Evolutionary conservation across 2,888 invertebrate species (phyloP).

Genomic region (Parapristionchus giblindavisi): DNA sequence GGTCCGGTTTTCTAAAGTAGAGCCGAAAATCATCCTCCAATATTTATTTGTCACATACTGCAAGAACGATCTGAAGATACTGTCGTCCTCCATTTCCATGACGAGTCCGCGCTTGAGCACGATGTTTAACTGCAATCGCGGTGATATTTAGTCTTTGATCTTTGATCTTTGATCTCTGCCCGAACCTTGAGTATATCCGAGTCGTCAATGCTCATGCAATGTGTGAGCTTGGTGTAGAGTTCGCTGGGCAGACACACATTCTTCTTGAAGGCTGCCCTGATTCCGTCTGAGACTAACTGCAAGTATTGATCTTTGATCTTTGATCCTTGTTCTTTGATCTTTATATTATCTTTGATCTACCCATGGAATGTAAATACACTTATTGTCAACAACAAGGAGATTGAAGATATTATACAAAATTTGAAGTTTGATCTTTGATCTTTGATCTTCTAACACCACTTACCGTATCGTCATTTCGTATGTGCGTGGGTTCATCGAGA

Average conservation of each 20-base stretch:
- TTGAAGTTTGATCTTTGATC: slow-evolving; percentile 18
- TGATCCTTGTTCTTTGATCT: slow-evolving; percentile 65
- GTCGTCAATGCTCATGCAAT: background rate
- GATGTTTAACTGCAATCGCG: background rate
- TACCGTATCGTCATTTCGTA: too few species aligned
- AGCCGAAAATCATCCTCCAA: too few species aligned
- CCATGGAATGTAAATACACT: too few species aligned
- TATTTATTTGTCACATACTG: too few species aligned
- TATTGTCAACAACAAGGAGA: too few species aligned
- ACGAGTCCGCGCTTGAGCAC: slow-evolving; percentile 22
- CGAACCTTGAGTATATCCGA: slow-evolving; percentile 12
- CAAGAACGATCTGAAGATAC: slow-evolving; percentile 2
- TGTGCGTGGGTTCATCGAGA: too few species aligned
- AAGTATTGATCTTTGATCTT: slow-evolving; percentile 69
- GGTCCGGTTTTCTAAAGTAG: too few species aligned
- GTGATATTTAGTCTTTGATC: background rate
- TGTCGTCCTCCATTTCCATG: slow-evolving; percentile 16
- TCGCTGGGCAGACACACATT: background rate
- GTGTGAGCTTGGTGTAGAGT: slow-evolving; percentile 3
- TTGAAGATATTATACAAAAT: too few species aligned
- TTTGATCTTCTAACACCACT: background rate
- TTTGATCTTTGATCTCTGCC: background rate
- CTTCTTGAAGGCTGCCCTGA: slow-evolving; percentile 10
- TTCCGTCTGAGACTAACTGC: slow-evolving; percentile 11
- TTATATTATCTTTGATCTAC: slow-evolving; percentile 3